These are phyloP conservation scores for Drosophila subpulchrella DNA, from an alignment of 1,140 invertebrate genomes.

Conservation along the genomic window DNA sequence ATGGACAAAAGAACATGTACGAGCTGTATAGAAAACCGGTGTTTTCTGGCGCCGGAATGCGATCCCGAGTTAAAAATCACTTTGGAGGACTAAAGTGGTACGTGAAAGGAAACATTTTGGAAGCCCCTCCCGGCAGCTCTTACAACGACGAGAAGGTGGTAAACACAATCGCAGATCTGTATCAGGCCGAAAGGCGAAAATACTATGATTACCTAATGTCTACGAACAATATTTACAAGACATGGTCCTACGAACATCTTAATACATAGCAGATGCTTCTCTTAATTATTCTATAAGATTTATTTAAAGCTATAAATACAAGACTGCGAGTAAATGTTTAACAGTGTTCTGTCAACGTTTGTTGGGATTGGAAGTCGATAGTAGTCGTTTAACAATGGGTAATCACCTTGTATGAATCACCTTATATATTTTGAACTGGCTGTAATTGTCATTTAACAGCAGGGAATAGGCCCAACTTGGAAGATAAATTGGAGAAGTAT, in stretches of 20 bases:
- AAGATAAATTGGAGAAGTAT: constrained; percentile 48
- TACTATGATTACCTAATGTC: constrained; percentile 38
- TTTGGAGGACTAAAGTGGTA: constrained; percentile 54
- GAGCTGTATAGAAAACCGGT: constrained; percentile 64
- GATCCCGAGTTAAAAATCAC: constrained; percentile 49
- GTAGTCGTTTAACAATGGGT: constrained; percentile 19
- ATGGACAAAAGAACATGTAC: constrained; percentile 64
- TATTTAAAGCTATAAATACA: constrained; percentile 9
- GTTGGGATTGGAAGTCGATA: constrained; percentile 1
- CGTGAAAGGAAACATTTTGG: constrained; percentile 65
- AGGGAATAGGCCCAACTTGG: constrained; percentile 7
- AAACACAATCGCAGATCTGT: constrained; percentile 45
- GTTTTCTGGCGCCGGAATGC: constrained; percentile 42
- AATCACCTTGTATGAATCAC: constrained; percentile 31
- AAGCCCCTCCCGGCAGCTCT: constrained; percentile 45
- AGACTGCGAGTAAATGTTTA: constrained; percentile 6
- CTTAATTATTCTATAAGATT: not conserved
- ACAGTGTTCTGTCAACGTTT: constrained; percentile 15
- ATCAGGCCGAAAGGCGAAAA: constrained; percentile 36
- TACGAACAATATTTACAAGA: not conserved
- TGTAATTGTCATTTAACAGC: constrained; percentile 12
- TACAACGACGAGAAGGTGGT: constrained; percentile 57
- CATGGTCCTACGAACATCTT: not conserved
- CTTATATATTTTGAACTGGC: not conserved
- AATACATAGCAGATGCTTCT: not conserved